Evolutionary conservation across 2,888 invertebrate genomes (phyloP).

Genomic region (Cephus pygmeus): DNA sequence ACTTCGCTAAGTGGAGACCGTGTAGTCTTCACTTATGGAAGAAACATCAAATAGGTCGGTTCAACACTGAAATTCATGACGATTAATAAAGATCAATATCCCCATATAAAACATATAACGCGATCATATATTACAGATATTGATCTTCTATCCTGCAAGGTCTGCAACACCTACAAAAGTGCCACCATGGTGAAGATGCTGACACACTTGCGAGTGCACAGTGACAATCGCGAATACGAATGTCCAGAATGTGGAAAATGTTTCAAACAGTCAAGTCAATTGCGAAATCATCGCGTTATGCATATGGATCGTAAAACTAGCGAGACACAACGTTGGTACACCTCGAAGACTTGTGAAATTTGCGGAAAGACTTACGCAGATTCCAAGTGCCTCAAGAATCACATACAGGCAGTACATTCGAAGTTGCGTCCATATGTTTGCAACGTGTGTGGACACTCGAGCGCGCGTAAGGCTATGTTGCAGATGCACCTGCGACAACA

Average conservation of each 20-base stretch:
- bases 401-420: slow-evolving; percentile 79
- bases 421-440: slow-evolving; percentile 80
- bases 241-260: slow-evolving; percentile 71
- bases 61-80: neutral
- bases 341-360: slow-evolving; percentile 75
- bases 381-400: slow-evolving; percentile 75
- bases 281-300: slow-evolving; percentile 72
- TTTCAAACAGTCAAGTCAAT: slow-evolving; percentile 73
- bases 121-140: slow-evolving; percentile 60
- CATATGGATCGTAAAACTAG: slow-evolving; percentile 65
- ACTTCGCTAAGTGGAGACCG: slow-evolving; percentile 72
- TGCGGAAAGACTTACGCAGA: slow-evolving; percentile 78
- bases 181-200: slow-evolving; percentile 70
- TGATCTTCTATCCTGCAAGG: slow-evolving; percentile 71
- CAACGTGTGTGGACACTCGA: slow-evolving; percentile 79
- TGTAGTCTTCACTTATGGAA: slow-evolving; percentile 79
- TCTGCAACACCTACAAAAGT: slow-evolving; percentile 71
- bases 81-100: neutral
- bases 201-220: slow-evolving; percentile 75
- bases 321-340: slow-evolving; percentile 67
- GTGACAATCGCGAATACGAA: slow-evolving; percentile 67
- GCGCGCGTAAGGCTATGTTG: slow-evolving; percentile 78
- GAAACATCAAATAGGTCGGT: slow-evolving; percentile 69
- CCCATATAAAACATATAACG: neutral
- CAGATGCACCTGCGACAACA: slow-evolving; percentile 80